Conservation (phyloP, 1,140 invertebrate genomes). For the Drosophila teissieri region DNA sequence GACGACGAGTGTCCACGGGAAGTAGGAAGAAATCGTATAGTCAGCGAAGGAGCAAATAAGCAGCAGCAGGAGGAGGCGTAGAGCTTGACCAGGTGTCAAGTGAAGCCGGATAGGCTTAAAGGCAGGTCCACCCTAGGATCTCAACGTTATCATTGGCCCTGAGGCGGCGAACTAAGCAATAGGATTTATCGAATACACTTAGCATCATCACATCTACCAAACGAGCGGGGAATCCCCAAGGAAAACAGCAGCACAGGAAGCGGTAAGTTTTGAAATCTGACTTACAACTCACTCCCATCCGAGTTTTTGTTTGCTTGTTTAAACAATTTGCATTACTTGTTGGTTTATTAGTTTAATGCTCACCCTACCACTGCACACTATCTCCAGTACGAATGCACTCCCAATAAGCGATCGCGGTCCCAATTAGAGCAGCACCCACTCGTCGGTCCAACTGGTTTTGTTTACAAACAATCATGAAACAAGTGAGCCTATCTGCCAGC, state of each 20-base stretch:
- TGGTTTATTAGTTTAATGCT: conserved; percentile 14
- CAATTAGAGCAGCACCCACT: conserved; percentile 44
- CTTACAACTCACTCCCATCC: conserved; percentile 1
- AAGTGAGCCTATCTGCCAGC: conserved; percentile 51
- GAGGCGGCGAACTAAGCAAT: background rate
- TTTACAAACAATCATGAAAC: conserved; percentile 71
- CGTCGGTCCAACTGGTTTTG: conserved; percentile 69
- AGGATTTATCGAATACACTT: conserved; percentile 1
- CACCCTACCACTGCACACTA: conserved; percentile 2
- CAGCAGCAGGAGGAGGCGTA: conserved; percentile 2
- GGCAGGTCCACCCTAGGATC: background rate
- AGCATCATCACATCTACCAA: background rate
- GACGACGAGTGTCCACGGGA: background rate
- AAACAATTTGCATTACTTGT: conserved; percentile 29
- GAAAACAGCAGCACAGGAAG: conserved; percentile 53
- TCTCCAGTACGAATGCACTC: conserved; percentile 1
- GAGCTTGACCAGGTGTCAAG: conserved; percentile 4
- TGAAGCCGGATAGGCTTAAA: background rate
- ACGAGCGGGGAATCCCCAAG: background rate
- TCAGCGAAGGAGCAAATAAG: conserved; percentile 7
- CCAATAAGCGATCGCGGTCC: conserved; percentile 25
- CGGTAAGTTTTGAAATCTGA: conserved; percentile 49
- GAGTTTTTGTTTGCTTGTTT: background rate
- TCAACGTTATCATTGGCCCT: background rate
- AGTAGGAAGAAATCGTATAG: conserved; percentile 10